Conservation (phyloP, 2,888 invertebrate genomes). For the Azorinus chamasolen region DNA sequence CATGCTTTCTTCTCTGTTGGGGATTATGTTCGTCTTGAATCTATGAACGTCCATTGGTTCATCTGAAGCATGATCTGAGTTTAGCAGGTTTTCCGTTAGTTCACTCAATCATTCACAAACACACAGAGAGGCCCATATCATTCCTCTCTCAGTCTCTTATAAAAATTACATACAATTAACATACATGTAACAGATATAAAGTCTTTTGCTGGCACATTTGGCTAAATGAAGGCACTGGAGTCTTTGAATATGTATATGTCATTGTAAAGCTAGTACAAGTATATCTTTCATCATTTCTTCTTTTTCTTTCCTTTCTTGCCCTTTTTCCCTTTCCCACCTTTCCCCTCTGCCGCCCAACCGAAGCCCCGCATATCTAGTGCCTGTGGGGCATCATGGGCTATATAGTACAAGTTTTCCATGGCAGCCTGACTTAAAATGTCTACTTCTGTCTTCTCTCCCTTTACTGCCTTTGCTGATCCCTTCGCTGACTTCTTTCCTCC, state of each 20-base stretch:
- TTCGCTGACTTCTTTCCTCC: conserved; percentile 73
- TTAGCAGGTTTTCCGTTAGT: no score
- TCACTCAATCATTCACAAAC: no score
- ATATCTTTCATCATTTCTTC: conserved; percentile 50
- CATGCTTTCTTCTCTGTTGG: no score
- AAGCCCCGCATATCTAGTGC: conserved; percentile 94
- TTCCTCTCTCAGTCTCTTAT: no score
- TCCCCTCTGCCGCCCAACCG: conserved; percentile 94
- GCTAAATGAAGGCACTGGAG: conserved; percentile 52
- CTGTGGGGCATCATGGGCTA: conserved; percentile 97
- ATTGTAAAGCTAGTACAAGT: not conserved
- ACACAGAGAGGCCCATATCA: no score
- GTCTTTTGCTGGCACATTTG: conserved; percentile 2
- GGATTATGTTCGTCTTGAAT: no score
- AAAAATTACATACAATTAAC: no score
- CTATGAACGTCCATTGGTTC: no score
- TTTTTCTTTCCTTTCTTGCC: conserved; percentile 74
- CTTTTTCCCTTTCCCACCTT: conserved; percentile 89
- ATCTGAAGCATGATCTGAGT: no score
- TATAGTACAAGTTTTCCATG: conserved; percentile 97
- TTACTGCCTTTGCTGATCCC: conserved; percentile 75
- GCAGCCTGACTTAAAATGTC: conserved; percentile 95
- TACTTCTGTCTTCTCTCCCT: conserved; percentile 87
- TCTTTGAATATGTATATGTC: conserved; percentile 17
- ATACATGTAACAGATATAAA: no score